Evolutionary conservation across 92 coral and sea anemone genomes (phyloP), one percentile per base, ranked within the genome.

Genomic region (Bergia sp.): DNA sequence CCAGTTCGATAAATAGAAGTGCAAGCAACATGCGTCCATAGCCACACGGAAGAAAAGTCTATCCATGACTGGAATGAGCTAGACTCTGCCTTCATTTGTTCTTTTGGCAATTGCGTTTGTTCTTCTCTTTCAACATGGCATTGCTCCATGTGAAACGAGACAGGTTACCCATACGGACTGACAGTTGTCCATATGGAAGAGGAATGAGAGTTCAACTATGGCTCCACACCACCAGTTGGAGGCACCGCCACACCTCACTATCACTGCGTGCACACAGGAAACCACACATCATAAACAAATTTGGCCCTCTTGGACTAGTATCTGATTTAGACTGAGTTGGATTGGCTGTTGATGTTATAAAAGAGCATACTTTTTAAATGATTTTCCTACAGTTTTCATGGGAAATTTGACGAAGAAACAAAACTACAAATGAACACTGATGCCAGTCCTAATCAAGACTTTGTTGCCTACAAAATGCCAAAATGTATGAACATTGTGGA

Each of bases 231-330:
- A 58, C 79, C 65, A 44, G 29, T 72, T 45, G 87, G 69, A 29
- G 87, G 72, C 67, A 83, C 87, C 43, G 78, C 87, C 78, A 83
- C 87, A 84, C 87, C 77, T 23, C 87, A 72, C 66, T 84, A 69
- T 49, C 65, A 71, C 79, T 80, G 66, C 75, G 79, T 49, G 79
- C 87, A 72, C 77, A 84, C 47, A 21, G 87, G 44, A 61, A 37
- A 81, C 85, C 77, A 84, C 55, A 69, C 87, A 84, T 69, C 87
- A 84, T 84, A 84, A 84, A 84, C 87, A 84, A 84, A 84, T 84
- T 69, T 84, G 87, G 87, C 87, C 65, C 87, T 84, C 87, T 84
- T 84, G 87, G 78, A 69, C 79, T 84, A 84, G 79, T 45, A 44
- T 84, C 77, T 84, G 87, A 84, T 84, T 53, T 84, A 84, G 87